phyloP scores from a whole-genome alignment of 2,797 vertebrate genomes.

The Botia almorhae region DNA sequence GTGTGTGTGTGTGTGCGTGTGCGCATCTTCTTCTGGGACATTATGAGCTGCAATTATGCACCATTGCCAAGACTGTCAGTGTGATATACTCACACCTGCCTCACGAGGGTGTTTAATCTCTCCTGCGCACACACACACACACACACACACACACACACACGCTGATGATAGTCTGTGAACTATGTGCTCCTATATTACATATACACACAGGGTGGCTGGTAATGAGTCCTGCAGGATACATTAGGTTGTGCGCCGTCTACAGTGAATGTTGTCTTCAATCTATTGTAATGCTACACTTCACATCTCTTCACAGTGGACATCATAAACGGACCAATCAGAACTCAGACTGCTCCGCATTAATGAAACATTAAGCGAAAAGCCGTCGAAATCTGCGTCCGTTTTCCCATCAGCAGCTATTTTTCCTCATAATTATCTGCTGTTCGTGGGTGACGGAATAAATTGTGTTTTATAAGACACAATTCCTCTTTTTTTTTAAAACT shows the following conservation, averaged over 20 bases:
- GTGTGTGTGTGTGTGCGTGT: conserved; percentile 12
- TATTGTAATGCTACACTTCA: not conserved
- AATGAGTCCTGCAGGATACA: conserved; percentile 23
- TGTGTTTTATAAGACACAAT: not conserved
- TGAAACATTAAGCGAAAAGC: conserved; percentile 23
- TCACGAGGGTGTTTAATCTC: conserved; percentile 47
- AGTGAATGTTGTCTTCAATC: not conserved
- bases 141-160: conserved; percentile 56
- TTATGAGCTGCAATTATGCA: conserved; percentile 67
- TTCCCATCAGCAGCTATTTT: conserved; percentile 14
- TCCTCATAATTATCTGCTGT: conserved; percentile 10
- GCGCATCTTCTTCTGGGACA: conserved; percentile 67
- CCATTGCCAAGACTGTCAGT: conserved; percentile 48
- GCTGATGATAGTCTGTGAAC: conserved; percentile 34
- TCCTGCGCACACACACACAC: conserved; percentile 35
- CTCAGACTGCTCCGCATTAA: not conserved
- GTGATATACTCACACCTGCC: conserved; percentile 46
- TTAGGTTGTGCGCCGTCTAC: conserved; percentile 17
- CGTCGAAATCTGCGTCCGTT: conserved; percentile 26
- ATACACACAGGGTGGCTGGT: conserved; percentile 29
- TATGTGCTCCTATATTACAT: conserved; percentile 45
- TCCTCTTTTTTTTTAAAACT: conserved; percentile 16
- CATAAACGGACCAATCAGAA: conserved; percentile 23
- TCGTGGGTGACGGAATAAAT: conserved; percentile 6
- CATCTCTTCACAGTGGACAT: not conserved